Evolutionary conservation across 2,888 invertebrate species (phyloP).

Genomic region (Rutpela maculata): DNA sequence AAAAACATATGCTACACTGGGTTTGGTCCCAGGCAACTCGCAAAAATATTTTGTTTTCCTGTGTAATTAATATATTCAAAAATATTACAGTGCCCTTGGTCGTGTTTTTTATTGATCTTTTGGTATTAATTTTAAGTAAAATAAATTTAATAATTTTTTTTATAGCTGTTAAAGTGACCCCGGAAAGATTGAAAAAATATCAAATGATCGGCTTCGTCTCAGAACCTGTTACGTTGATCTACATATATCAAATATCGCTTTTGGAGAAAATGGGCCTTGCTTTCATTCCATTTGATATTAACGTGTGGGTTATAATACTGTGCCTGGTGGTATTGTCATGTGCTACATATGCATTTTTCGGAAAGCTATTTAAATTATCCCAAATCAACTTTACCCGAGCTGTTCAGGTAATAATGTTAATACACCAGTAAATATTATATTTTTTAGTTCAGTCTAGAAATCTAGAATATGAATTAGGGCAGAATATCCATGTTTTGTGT

Average conservation of each 20-base stretch:
- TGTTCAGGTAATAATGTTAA: not conserved
- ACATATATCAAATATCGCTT: not conserved
- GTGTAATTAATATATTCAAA: too few relatives aligned
- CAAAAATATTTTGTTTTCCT: too few relatives aligned
- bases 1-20: too few relatives aligned
- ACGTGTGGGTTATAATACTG: conserved; percentile 6
- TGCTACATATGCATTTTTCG: not conserved
- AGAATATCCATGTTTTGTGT: too few relatives aligned
- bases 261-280: not conserved
- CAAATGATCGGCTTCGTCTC: not conserved
- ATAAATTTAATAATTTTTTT: not conserved
- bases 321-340: not conserved
- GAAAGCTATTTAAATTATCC: not conserved
- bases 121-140: too few relatives aligned
- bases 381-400: not conserved
- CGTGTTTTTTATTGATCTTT: too few relatives aligned
- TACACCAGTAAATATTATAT: too few relatives aligned
- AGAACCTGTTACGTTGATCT: conserved; percentile 2
- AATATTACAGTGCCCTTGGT: too few relatives aligned
- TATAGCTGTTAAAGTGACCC: conserved; percentile 5
- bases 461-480: too few relatives aligned
- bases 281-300: not conserved
- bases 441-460: too few relatives aligned
- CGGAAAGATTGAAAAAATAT: not conserved
- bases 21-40: too few relatives aligned